Evolutionary conservation across 53 echinoderm and acorn worm species (phyloP).

Genomic region (Holothuria scabra): DNA sequence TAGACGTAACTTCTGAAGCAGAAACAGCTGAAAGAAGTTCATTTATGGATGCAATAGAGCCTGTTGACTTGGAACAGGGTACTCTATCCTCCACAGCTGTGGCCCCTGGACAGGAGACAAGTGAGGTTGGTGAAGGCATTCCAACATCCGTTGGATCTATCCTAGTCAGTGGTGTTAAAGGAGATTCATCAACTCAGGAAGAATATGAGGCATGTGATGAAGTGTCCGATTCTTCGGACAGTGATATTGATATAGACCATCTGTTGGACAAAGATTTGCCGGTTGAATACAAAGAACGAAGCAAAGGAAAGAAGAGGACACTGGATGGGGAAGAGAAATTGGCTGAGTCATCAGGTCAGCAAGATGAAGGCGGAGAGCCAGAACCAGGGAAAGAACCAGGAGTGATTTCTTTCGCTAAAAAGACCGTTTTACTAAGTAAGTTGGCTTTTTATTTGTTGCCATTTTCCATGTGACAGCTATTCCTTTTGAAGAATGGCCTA

Average conservation of each 20-base stretch:
- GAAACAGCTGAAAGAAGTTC: too few species aligned
- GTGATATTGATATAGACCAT: conserved; percentile 78
- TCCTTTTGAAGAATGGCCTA: too few species aligned
- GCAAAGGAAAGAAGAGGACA: conserved; percentile 50
- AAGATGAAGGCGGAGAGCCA: conserved; percentile 29
- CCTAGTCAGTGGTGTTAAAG: background rate
- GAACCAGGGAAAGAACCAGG: conserved; percentile 59
- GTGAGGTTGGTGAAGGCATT: background rate
- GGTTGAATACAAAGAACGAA: conserved; percentile 63
- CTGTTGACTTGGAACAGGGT: background rate
- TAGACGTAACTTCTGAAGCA: too few species aligned
- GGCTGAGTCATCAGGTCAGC: background rate
- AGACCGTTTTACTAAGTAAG: conserved; percentile 82
- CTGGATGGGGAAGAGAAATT: conserved; percentile 17
- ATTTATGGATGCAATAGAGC: too few species aligned
- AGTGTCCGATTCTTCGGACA: conserved; percentile 59
- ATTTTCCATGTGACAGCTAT: background rate
- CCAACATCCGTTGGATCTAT: background rate
- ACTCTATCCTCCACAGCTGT: background rate
- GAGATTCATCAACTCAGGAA: conserved; percentile 16
- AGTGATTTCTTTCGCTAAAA: conserved; percentile 72
- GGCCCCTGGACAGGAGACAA: background rate
- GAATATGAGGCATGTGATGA: conserved; percentile 44
- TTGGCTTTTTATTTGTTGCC: background rate
- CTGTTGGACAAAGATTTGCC: conserved; percentile 81